Conservation (phyloP, 92 coral and sea anemone species). For the Diadumene lineata region DNA sequence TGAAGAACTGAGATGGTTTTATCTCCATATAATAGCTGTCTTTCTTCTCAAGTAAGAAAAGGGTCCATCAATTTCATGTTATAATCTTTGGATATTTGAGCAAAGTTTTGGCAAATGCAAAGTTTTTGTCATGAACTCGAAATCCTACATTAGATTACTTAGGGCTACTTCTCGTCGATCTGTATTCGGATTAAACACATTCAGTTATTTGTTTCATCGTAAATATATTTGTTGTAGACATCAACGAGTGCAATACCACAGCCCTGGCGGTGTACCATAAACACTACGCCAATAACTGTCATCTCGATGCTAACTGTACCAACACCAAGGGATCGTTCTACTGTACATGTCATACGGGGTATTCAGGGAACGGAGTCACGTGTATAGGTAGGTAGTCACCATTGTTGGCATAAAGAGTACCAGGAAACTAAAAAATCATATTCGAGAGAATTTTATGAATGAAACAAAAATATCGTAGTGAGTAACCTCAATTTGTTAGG, state of each 20-base stretch:
- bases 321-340: constrained; percentile 76
- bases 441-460: no score
- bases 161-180: no score
- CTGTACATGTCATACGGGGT: constrained; percentile 77
- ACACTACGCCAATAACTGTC: constrained; percentile 54
- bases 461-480: no score
- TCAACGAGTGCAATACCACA: constrained; percentile 55
- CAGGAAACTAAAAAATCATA: no score
- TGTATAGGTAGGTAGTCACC: constrained; percentile 34
- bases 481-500: no score
- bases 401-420: no score
- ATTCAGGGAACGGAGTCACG: constrained; percentile 70
- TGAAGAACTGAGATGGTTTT: constrained; percentile 19
- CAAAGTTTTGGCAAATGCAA: constrained; percentile 35
- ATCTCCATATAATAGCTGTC: no score
- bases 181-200: not conserved
- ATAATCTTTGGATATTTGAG: no score
- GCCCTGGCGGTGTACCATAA: constrained; percentile 32
- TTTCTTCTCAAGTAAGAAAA: no score
- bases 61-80: no score
- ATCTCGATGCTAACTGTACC: constrained; percentile 67
- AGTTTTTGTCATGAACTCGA: constrained; percentile 31
- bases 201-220: not conserved
- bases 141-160: no score
- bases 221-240: constrained; percentile 27